These are phyloP conservation scores for Drosophila rufa DNA, from an alignment of 1,140 invertebrate species.

Conservation along the genomic window DNA sequence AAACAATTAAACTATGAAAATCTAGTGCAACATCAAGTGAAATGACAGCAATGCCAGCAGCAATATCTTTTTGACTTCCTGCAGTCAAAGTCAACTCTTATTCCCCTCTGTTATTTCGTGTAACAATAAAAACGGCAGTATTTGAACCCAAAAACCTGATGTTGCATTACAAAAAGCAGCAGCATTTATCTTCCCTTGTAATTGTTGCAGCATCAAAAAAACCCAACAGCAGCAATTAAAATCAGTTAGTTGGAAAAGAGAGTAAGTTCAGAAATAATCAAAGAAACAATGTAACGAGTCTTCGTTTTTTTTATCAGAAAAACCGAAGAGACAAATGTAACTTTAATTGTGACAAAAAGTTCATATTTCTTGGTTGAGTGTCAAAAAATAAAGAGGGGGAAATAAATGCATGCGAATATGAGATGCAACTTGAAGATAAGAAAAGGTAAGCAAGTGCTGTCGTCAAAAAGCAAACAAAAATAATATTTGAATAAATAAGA, in stretches of 20 bases:
- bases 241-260: conserved; percentile 12
- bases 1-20: conserved; percentile 8
- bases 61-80: conserved; percentile 7
- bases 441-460: background rate
- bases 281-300: conserved; percentile 2
- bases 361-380: background rate
- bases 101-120: conserved; percentile 9
- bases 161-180: background rate
- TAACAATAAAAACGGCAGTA: background rate
- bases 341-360: background rate
- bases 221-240: conserved; percentile 10
- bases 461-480: conserved; percentile 2
- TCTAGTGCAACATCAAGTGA: background rate
- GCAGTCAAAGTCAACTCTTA: background rate
- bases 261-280: background rate
- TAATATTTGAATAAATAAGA: conserved; percentile 4
- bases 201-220: conserved; percentile 4
- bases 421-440: conserved; percentile 9
- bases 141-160: conserved; percentile 1
- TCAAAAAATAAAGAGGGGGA: background rate
- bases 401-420: conserved; percentile 4
- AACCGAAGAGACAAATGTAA: conserved; percentile 3
- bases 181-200: conserved; percentile 4
- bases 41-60: conserved; percentile 1
- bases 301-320: background rate